Percentiles rank a stretch among this genome's conserved stretches.
phyloP scores from a whole-genome alignment of 1,140 invertebrate genomes.

The Drosophila oshimai region DNA sequence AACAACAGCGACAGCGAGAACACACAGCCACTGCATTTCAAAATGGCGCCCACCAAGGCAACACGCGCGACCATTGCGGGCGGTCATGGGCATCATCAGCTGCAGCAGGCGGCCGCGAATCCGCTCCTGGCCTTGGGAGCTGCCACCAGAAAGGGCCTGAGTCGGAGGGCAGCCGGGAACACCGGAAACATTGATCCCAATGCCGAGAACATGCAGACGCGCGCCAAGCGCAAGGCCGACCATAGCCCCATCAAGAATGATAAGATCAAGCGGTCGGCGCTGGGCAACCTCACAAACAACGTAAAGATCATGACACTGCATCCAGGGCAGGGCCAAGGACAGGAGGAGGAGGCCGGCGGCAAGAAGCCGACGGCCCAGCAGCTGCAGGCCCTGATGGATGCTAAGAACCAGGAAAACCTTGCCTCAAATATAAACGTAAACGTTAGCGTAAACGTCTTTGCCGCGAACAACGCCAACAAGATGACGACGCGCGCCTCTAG shows the following conservation, averaged over 20 bases:
- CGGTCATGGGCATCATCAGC: constrained; percentile 10
- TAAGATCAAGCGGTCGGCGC: constrained; percentile 85
- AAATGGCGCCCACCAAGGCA: constrained; percentile 81
- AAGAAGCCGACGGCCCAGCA: constrained; percentile 66
- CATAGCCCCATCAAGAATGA: constrained; percentile 81
- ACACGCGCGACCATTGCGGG: constrained; percentile 41
- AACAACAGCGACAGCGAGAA: constrained; percentile 14
- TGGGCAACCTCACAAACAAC: constrained; percentile 88
- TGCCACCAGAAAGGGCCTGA: constrained; percentile 76
- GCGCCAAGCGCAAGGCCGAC: constrained; percentile 80
- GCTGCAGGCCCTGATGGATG: constrained; percentile 52
- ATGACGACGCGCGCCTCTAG: constrained; percentile 64
- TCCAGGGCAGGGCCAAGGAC: constrained; percentile 49
- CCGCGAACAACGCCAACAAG: constrained; percentile 35
- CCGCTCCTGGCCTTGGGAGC: constrained; percentile 42
- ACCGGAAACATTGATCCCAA: constrained; percentile 56
- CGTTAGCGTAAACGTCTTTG: constrained; percentile 16
- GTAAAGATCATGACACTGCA: constrained; percentile 70
- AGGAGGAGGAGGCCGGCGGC: constrained; percentile 30
- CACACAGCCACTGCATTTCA: constrained; percentile 41
- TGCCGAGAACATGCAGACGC: constrained; percentile 65
- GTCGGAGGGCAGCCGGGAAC: constrained; percentile 73
- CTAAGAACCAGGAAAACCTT: constrained; percentile 56
- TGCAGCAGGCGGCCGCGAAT: constrained; percentile 42
- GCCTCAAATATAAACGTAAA: no score